phyloP scores from a whole-genome alignment of 2,113 vertebrate species.

The Rhabdornis inornatus region DNA sequence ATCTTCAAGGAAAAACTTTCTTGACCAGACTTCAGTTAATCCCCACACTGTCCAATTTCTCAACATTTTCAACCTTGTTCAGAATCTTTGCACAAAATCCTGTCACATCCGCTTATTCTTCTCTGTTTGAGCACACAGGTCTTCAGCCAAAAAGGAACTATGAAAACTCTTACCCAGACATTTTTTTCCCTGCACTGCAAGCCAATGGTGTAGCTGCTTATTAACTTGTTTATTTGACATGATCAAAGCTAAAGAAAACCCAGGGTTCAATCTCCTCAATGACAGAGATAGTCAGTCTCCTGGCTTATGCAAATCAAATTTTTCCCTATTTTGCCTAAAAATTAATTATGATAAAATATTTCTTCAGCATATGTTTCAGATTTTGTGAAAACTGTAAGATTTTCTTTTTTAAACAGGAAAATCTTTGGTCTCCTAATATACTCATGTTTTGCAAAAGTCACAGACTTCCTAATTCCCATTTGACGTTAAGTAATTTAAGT shows the following conservation, averaged over 20 bases:
- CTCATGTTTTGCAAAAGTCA: neutral
- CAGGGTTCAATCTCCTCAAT: neutral
- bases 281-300: neutral
- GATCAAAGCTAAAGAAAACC: neutral
- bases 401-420: neutral
- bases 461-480: neutral
- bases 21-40: constrained; percentile 41
- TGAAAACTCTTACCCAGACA: neutral
- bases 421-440: neutral
- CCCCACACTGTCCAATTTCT: neutral
- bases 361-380: neutral
- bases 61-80: neutral
- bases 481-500: neutral
- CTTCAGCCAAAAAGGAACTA: neutral
- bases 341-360: neutral
- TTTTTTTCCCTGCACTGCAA: neutral
- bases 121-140: constrained; percentile 5
- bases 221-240: constrained; percentile 11
- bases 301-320: neutral
- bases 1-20: constrained; percentile 9
- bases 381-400: neutral
- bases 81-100: neutral
- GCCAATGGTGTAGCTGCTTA: neutral
- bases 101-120: neutral
- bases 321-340: neutral